These are phyloP conservation scores for Erpetoichthys calabaricus DNA, from an alignment of 2,797 vertebrate species.

Conservation along the genomic window DNA sequence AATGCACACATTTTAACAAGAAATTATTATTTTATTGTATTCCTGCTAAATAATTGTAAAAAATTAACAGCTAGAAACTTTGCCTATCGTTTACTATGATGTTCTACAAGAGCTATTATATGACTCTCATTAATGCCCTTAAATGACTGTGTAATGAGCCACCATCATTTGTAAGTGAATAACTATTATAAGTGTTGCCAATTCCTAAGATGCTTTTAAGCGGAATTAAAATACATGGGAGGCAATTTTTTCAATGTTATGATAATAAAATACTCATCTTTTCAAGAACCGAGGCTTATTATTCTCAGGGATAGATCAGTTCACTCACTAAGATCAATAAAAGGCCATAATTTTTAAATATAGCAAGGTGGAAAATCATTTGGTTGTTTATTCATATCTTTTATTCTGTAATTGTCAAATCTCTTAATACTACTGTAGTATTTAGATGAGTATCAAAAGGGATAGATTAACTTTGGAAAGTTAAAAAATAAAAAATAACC, in stretches of 20 bases:
- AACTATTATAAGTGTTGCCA: conserved; percentile 87
- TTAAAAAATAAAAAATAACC: too few species aligned
- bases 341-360: too few species aligned
- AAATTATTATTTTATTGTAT: too few species aligned
- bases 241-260: conserved; percentile 60
- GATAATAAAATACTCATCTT: conserved; percentile 46
- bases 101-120: conserved; percentile 86
- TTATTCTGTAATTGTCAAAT: too few species aligned
- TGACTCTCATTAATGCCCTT: conserved; percentile 86
- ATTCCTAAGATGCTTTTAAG: conserved; percentile 73
- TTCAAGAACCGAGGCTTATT: conserved; percentile 16
- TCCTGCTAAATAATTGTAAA: conserved; percentile 66
- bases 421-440: too few species aligned
- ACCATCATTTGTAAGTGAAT: conserved; percentile 91
- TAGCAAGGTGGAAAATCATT: too few species aligned
- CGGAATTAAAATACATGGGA: conserved; percentile 79
- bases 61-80: conserved; percentile 75
- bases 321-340: too few species aligned
- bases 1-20: too few species aligned
- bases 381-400: too few species aligned
- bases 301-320: conserved; percentile 18
- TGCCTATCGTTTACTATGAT: conserved; percentile 75
- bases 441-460: too few species aligned
- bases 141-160: conserved; percentile 94
- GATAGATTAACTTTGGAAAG: too few species aligned